Base-by-base conservation (phyloP, 2,888 invertebrate genomes). In the Nomada flava region DNA sequence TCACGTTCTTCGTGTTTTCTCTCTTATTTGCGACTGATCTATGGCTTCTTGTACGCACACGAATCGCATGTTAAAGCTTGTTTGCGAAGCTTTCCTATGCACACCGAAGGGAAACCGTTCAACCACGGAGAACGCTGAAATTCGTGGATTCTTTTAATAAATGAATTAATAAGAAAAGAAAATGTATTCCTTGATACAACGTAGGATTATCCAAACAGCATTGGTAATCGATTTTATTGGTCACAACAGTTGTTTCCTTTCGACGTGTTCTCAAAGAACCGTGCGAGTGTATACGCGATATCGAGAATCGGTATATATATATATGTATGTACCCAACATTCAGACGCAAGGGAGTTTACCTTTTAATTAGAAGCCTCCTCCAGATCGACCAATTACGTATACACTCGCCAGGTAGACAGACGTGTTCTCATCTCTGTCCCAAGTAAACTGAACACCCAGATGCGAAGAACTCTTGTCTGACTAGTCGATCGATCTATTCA, bases 361-460 rank as follows among this genome's bases (percentile, higher is more conserved):
- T 73, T 83, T 70, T 77, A 85, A 80, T 77, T 80, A 70, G 70
- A 18, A 18, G 64, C 18, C 62, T 42, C 77, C 71, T 65, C 75
- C 42, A 69, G 80, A 83, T 78, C 73, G 70, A 59, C 67, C 81
- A 82, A 81, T 84, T 81, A 68, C 76, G 81, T 79, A 81, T 84
- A 76, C 83, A 79, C 85, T 87, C 79, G 83, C 57, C 67, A 75
- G 50, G 68, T 80, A 74, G 76, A 71, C 55, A 68, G 65, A 70
- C 72, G 68, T 71, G 72, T 76, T 83, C 71, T 71, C 83, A 62
- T 81, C 71, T 60, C 64, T 69, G 76, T 73, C 42, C 73, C 68
- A 62, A 67, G 47, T 47, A 68, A 85, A 79, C 76, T 15, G 80
- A 81, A 67, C 55, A 42, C 68, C 78, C 75, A 52, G 78, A 76